These are phyloP conservation scores for Nanorana parkeri DNA, from an alignment of 2,113 vertebrate genomes.

Conservation along the genomic window DNA sequence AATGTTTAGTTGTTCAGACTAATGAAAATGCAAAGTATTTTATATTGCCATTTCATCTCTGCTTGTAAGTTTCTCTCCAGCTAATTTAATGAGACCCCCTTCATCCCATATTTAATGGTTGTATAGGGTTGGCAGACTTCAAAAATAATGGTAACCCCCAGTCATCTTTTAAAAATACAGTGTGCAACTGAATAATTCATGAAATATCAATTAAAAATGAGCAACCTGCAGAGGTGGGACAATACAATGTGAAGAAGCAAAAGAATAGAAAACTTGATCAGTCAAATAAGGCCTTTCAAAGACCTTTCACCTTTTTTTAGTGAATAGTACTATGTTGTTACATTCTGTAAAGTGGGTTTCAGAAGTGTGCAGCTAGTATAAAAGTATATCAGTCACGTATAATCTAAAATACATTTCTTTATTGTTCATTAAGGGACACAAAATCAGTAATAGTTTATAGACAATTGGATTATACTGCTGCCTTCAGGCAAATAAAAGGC, in stretches of 20 bases:
- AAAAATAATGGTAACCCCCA: slow-evolving; percentile 55
- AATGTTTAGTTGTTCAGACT: slow-evolving; percentile 8
- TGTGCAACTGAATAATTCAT: slow-evolving; percentile 59
- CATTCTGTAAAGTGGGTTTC: neutral
- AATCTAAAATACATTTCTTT: neutral
- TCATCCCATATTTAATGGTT: slow-evolving; percentile 54
- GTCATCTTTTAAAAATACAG: slow-evolving; percentile 54
- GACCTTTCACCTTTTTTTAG: neutral
- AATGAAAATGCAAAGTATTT: slow-evolving; percentile 34
- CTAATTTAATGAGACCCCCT: slow-evolving; percentile 57
- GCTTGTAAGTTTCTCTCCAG: slow-evolving; percentile 36
- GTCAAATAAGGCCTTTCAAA: slow-evolving; percentile 30
- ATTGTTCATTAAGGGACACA: no score
- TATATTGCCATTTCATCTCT: slow-evolving; percentile 43
- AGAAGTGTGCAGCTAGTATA: neutral
- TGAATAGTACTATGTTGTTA: slow-evolving; percentile 45
- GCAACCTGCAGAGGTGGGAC: neutral
- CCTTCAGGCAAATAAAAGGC: no score
- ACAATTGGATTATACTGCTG: no score
- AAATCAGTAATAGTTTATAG: no score
- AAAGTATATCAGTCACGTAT: neutral
- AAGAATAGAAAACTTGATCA: slow-evolving; percentile 46
- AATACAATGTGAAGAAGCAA: neutral
- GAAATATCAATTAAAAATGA: slow-evolving; percentile 62
- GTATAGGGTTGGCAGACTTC: slow-evolving; percentile 52